Conservation (phyloP, 2,113 vertebrate genomes). For the Pungitius pungitius region DNA sequence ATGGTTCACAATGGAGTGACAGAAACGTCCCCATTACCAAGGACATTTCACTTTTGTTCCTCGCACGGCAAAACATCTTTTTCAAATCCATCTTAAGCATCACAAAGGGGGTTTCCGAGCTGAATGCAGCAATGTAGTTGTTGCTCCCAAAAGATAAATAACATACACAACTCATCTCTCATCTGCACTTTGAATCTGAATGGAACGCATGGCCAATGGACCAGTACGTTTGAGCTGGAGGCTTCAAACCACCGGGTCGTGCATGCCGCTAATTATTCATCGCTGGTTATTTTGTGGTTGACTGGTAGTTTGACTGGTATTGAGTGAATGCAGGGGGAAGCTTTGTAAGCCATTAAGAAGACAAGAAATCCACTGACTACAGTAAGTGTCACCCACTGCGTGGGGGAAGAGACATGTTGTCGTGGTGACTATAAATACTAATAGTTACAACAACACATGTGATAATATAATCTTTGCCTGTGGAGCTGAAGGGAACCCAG, state of each 20-base stretch:
- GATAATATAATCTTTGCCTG: slow-evolving; percentile 26
- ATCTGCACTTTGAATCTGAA: slow-evolving; percentile 50
- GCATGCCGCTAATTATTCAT: slow-evolving; percentile 59
- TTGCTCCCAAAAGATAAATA: slow-evolving; percentile 64
- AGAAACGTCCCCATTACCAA: slow-evolving; percentile 67
- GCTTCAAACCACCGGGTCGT: slow-evolving; percentile 47
- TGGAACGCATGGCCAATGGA: slow-evolving; percentile 26
- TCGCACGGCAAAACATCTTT: slow-evolving; percentile 52
- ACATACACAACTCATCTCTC: slow-evolving; percentile 58
- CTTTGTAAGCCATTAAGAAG: slow-evolving; percentile 52
- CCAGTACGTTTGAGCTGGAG: slow-evolving; percentile 30
- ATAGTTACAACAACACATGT: neutral
- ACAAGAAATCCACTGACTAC: slow-evolving; percentile 47
- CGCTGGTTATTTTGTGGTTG: slow-evolving; percentile 62
- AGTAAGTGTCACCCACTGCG: slow-evolving; percentile 34
- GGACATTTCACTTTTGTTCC: slow-evolving; percentile 64
- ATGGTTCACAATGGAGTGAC: slow-evolving; percentile 63
- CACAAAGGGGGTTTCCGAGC: slow-evolving; percentile 53
- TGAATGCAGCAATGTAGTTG: slow-evolving; percentile 58
- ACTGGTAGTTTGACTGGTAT: slow-evolving; percentile 60
- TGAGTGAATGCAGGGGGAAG: slow-evolving; percentile 51
- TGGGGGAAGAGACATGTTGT: slow-evolving; percentile 5
- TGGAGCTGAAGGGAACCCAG: slow-evolving; percentile 33
- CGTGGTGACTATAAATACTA: neutral
- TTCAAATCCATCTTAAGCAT: slow-evolving; percentile 64